Percentiles rank a stretch among this genome's conserved stretches.
phyloP scores from a whole-genome alignment of 2,888 invertebrate genomes.

The Andrena dorsata region DNA sequence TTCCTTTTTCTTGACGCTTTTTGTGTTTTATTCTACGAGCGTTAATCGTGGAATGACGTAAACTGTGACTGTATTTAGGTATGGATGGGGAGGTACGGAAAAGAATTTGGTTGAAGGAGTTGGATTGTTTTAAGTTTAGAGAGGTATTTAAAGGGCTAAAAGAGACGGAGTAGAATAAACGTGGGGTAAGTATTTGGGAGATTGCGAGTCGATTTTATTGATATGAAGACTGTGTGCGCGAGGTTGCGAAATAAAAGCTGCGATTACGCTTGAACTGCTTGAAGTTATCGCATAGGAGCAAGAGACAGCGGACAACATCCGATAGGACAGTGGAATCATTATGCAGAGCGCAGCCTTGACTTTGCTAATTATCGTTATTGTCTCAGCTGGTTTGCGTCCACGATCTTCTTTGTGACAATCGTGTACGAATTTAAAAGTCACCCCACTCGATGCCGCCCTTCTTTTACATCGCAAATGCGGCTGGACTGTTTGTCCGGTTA shows the following conservation, averaged over 20 bases:
- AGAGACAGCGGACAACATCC: conserved; percentile 3
- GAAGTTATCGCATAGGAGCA: conserved; percentile 5
- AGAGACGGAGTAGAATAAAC: too few relatives aligned
- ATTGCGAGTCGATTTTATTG: background rate
- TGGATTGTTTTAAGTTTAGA: too few relatives aligned
- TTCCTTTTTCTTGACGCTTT: background rate
- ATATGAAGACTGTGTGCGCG: background rate
- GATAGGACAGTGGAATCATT: conserved; percentile 26
- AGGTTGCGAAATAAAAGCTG: background rate
- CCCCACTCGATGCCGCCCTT: background rate
- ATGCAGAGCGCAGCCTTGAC: conserved; percentile 2
- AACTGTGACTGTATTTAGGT: too few relatives aligned
- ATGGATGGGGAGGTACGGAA: too few relatives aligned
- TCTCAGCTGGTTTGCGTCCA: conserved; percentile 5
- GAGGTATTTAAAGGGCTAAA: too few relatives aligned
- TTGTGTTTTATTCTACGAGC: background rate
- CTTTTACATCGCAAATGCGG: background rate
- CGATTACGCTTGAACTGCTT: conserved; percentile 3
- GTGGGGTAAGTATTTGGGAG: background rate
- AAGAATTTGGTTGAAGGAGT: too few relatives aligned
- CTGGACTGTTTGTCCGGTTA: background rate
- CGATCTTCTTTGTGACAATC: background rate
- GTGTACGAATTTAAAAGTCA: background rate
- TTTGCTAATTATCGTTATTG: conserved; percentile 7
- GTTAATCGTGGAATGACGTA: background rate